Conservation (phyloP, 2,888 invertebrate species). For the Seladonia tumulorum region DNA sequence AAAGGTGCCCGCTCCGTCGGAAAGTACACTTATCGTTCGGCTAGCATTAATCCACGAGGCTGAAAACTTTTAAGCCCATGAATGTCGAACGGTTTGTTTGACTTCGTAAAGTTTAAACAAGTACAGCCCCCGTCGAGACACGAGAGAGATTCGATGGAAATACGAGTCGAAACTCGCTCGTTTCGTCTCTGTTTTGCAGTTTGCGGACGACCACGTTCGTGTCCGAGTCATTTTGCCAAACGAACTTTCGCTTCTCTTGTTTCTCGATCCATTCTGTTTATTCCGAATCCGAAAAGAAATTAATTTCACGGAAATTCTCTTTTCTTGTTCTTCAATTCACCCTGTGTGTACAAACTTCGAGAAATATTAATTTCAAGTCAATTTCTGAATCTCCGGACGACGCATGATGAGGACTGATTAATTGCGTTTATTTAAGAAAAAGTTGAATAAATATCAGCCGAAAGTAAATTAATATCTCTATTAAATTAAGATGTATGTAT, state of each 20-base stretch:
- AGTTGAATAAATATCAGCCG: neutral
- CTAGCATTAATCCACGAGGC: constrained; percentile 23
- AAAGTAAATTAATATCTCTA: neutral
- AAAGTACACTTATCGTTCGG: constrained; percentile 13
- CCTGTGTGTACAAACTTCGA: neutral
- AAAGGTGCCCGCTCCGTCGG: too few species aligned
- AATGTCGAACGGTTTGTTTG: constrained; percentile 61
- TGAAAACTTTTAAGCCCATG: constrained; percentile 45
- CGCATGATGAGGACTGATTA: neutral
- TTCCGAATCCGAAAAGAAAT: neutral
- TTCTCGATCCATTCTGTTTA: constrained; percentile 26
- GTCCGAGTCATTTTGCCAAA: neutral
- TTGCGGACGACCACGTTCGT: neutral
- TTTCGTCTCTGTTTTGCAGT: constrained; percentile 24
- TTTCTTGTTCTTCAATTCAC: neutral
- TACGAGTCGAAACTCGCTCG: constrained; percentile 23
- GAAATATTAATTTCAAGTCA: neutral
- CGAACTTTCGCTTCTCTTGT: neutral
- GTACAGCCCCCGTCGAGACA: constrained; percentile 48
- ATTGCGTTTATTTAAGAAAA: neutral
- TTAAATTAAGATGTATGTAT: neutral
- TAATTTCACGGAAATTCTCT: neutral
- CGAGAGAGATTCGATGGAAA: constrained; percentile 53
- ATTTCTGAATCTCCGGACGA: too few species aligned
- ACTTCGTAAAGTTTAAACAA: constrained; percentile 64